Conservation (phyloP, 2,113 vertebrate species). For the Manacus vitellinus region DNA sequence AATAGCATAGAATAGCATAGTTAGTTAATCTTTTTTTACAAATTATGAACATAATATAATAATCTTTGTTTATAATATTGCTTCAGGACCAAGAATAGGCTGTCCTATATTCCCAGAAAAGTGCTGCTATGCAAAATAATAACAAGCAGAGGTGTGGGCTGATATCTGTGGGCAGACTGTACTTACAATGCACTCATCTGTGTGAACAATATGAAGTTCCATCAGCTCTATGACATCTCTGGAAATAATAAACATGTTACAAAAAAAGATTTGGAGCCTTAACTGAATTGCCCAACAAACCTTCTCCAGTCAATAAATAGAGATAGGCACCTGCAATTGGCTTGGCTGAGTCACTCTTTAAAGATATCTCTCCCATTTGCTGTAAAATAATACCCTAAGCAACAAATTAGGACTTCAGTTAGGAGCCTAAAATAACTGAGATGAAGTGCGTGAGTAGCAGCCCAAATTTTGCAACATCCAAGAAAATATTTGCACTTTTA, state of each 20-base stretch:
- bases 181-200: background rate
- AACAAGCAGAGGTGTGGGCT: background rate
- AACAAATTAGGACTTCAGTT: background rate
- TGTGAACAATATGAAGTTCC: background rate
- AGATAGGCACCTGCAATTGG: background rate
- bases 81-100: background rate
- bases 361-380: background rate
- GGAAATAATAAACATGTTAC: background rate
- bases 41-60: background rate
- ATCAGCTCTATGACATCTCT: background rate
- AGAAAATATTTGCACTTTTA: background rate
- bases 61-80: background rate
- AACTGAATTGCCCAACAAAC: background rate
- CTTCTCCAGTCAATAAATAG: background rate
- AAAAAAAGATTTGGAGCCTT: background rate
- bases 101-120: background rate
- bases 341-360: background rate
- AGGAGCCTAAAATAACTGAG: background rate
- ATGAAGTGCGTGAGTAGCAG: background rate
- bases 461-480: background rate
- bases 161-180: background rate
- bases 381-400: background rate
- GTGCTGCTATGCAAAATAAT: background rate
- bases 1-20: background rate
- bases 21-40: background rate